Conservation (phyloP, 1,140 invertebrate genomes). For the Halesus radiatus region DNA sequence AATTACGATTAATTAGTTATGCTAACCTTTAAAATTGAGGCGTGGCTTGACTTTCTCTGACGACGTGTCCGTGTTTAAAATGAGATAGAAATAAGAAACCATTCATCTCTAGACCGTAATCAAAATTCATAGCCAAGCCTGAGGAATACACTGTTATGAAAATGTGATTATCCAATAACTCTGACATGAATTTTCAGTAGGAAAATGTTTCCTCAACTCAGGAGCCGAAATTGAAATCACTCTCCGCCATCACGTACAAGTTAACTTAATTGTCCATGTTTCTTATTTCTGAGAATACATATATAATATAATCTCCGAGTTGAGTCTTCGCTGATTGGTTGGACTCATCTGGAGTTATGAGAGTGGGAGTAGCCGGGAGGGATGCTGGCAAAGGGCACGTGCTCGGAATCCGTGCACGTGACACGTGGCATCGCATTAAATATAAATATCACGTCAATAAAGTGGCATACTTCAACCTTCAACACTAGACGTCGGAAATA, state of each 20-base stretch:
- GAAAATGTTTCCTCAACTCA: neutral
- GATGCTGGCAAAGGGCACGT: neutral
- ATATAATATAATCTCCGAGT: neutral
- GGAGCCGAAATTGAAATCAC: neutral
- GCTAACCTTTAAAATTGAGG: no score
- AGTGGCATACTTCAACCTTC: neutral
- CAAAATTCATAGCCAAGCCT: no score
- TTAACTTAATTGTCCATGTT: conserved; percentile 36
- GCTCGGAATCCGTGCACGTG: neutral
- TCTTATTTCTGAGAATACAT: conserved; percentile 1
- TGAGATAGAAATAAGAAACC: no score
- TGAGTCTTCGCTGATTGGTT: conserved; percentile 20
- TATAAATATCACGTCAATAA: conserved; percentile 34
- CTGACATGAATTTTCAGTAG: no score
- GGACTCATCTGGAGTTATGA: neutral
- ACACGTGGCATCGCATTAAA: conserved; percentile 4
- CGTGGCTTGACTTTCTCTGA: no score
- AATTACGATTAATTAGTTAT: no score
- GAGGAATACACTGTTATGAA: no score
- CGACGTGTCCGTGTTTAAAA: no score
- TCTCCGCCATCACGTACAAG: conserved; percentile 15
- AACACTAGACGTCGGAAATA: neutral
- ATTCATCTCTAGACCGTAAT: no score
- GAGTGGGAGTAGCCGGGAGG: neutral
- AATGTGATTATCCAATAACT: no score